Evolutionary conservation across 2,888 invertebrate genomes (phyloP), one percentile per base, ranked within the genome.

Genomic region (Acrobeloides nanus): DNA sequence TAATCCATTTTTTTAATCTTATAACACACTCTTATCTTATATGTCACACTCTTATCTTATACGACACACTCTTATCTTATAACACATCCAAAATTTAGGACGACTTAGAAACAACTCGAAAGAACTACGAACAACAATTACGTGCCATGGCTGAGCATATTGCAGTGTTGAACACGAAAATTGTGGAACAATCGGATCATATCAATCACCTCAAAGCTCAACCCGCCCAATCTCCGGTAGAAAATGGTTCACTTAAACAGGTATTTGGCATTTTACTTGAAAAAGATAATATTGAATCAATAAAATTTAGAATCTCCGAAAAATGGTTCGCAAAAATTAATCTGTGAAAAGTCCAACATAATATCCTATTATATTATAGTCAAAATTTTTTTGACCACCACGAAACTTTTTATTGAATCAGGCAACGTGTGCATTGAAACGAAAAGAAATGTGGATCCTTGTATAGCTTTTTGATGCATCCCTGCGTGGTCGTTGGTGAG

Each of bases 121-220:
- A 75, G 29, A 79, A 77, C 81, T 80, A 88, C 79, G 83, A 84
- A 73, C 76, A 79, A 26, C 85, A 85, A 72, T 76, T 85, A 44
- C 82, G 82, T 64, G 83, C 83, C 49, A 83, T 85, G 82, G 84
- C 83, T 59, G 84, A 85, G 64, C 84, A 85, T 75, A 77, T 85
- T 64, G 84, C 84, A 17, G 81, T 82, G 42, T 81, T 85, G 80
- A 84, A 84, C 76, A 89, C 89, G 63, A 88, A 87, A 77, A 81
- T 92, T 39, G 83, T 89, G 20, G 76, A 42, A 23, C 52, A 55
- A 25, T 35, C 32, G n/a, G 53, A 61, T 2, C 42, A 31, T 23
- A 33, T 47, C 15, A 17, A 32, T 27, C 20, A 18, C 6, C 31
- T 52, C 18, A 50, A 51, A 21, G 20, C 24, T 24, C 20, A 25